Conservation (phyloP, 1,140 invertebrate species). For the Monomorium pharaonis region DNA sequence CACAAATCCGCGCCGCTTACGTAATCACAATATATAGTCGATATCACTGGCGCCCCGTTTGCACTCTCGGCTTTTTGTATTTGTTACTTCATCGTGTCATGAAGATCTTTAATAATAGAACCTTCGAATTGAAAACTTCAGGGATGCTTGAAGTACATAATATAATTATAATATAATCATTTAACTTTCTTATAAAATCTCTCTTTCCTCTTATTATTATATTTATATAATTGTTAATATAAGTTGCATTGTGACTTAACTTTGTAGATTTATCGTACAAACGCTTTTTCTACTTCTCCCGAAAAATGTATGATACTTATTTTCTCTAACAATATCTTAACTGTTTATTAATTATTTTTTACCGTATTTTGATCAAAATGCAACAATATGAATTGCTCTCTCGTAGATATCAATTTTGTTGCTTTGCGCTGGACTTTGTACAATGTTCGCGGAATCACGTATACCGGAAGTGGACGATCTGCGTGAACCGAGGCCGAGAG, state of each 20-base stretch:
- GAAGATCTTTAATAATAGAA: background rate
- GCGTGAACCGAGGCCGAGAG: background rate
- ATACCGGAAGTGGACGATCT: conserved; percentile 48
- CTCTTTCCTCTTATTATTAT: too few relatives aligned
- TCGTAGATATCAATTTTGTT: conserved; percentile 5
- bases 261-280: background rate
- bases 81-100: background rate
- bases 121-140: background rate
- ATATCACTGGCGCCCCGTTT: background rate
- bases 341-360: background rate
- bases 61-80: conserved; percentile 14
- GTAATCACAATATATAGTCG: background rate
- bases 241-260: background rate
- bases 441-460: conserved; percentile 6
- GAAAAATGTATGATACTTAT: background rate
- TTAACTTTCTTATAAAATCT: too few relatives aligned
- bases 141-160: background rate
- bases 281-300: background rate
- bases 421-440: conserved; percentile 3
- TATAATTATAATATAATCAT: too few relatives aligned
- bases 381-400: background rate
- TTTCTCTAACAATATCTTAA: background rate
- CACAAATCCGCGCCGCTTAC: conserved; percentile 21
- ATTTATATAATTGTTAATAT: background rate
- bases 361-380: background rate